phyloP scores from a whole-genome alignment of 2,888 invertebrate species.

The Idaea aversata region DNA sequence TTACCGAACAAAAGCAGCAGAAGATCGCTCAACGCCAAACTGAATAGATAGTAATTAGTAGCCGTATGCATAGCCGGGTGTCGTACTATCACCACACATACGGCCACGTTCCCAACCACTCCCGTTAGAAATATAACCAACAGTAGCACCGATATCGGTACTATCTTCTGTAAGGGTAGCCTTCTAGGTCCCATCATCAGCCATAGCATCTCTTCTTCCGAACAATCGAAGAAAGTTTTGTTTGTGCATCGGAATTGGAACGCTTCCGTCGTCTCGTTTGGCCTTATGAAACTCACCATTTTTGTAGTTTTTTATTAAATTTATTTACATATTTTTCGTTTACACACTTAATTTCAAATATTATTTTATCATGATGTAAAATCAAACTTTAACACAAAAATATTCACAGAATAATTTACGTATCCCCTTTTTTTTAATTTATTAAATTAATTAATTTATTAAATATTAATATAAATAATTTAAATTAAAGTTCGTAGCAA shows the following conservation, averaged over 20 bases:
- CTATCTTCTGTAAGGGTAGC: conserved; percentile 76
- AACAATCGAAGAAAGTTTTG: conserved; percentile 75
- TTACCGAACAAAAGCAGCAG: conserved; percentile 90
- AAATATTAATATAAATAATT: neutral
- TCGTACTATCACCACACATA: conserved; percentile 90
- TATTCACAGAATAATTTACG: neutral
- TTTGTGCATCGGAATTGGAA: conserved; percentile 67
- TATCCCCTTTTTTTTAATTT: neutral
- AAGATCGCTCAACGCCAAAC: conserved; percentile 92
- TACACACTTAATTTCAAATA: neutral
- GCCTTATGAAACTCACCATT: conserved; percentile 50
- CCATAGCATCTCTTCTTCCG: conserved; percentile 81
- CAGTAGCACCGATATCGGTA: conserved; percentile 85
- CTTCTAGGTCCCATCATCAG: conserved; percentile 82
- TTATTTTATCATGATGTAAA: neutral
- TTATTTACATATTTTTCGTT: neutral
- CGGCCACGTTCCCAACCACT: conserved; percentile 89
- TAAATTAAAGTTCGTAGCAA: neutral
- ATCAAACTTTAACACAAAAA: neutral
- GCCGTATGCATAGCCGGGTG: conserved; percentile 93
- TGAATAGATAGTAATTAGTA: conserved; percentile 95
- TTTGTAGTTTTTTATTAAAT: conserved; percentile 24
- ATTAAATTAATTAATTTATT: neutral
- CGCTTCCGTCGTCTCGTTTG: conserved; percentile 50
- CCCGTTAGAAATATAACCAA: conserved; percentile 90